These are phyloP conservation scores for Rhynchopsitta pachyrhyncha DNA, from an alignment of 2,113 vertebrate genomes.

Conservation along the genomic window DNA sequence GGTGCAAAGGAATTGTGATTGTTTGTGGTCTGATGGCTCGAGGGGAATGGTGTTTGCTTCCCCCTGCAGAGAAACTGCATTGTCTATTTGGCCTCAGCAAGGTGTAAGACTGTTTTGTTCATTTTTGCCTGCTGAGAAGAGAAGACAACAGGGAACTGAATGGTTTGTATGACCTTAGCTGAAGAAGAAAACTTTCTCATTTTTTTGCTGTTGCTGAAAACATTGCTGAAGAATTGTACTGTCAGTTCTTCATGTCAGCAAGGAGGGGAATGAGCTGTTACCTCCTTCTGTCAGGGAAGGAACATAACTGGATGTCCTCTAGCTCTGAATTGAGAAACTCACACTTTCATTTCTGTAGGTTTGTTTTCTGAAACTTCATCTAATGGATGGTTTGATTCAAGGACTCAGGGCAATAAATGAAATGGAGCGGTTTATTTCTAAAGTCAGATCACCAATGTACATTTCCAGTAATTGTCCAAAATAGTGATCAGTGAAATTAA, in stretches of 20 bases:
- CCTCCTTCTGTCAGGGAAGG: neutral
- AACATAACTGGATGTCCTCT: neutral
- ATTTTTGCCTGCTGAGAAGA: neutral
- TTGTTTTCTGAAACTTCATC: neutral
- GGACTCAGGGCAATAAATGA: neutral
- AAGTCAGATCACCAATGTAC: neutral
- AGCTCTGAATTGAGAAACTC: neutral
- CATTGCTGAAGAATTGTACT: neutral
- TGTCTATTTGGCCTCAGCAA: neutral
- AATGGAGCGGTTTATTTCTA: neutral
- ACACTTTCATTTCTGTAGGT: neutral
- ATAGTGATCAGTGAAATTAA: neutral
- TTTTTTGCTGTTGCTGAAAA: neutral
- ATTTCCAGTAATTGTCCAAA: neutral
- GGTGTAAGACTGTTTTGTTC: neutral
- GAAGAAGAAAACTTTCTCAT: neutral
- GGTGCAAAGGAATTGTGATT: neutral
- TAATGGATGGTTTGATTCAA: neutral
- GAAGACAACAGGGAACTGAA: neutral
- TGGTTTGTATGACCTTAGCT: neutral
- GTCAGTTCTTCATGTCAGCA: neutral
- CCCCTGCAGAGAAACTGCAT: neutral
- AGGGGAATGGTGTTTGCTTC: neutral
- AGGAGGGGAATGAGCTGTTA: neutral
- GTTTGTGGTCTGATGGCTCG: accelerated